These are phyloP conservation scores for Saguinus imperator DNA, from an alignment of 2,113 vertebrate genomes.

Conservation along the genomic window DNA sequence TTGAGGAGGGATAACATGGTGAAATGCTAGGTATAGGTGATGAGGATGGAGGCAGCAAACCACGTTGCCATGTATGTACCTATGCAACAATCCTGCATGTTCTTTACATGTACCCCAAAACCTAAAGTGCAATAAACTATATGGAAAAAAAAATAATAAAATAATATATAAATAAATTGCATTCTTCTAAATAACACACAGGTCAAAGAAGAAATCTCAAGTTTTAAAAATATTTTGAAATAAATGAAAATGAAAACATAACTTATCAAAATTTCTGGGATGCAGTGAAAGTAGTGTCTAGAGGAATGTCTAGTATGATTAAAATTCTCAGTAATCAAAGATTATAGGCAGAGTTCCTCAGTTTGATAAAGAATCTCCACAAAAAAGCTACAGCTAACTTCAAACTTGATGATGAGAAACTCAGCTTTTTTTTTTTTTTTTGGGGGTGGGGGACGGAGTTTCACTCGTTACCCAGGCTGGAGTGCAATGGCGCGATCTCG, in stretches of 20 bases:
- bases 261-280: not conserved
- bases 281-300: not conserved
- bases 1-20: too few relatives aligned
- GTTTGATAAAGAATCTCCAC: not conserved
- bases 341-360: not conserved
- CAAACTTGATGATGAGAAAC: not conserved
- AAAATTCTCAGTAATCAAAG: not conserved
- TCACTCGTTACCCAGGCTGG: too few relatives aligned
- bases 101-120: too few relatives aligned
- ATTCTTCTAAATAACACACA: not conserved
- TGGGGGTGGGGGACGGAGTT: too few relatives aligned
- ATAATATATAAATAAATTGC: not conserved
- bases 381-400: not conserved
- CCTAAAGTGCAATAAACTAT: too few relatives aligned
- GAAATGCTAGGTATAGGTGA: too few relatives aligned
- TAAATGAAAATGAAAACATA: not conserved
- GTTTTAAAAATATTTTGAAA: not conserved
- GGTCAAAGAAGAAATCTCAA: not conserved
- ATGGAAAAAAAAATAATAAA: too few relatives aligned
- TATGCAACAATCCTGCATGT: too few relatives aligned
- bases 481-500: too few relatives aligned
- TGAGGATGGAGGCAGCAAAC: too few relatives aligned
- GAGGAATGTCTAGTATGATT: not conserved
- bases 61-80: too few relatives aligned
- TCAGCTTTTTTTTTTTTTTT: not conserved